These are phyloP conservation scores for Aphaenogaster ashmeadi DNA, from an alignment of 1,140 invertebrate genomes.

Conservation along the genomic window DNA sequence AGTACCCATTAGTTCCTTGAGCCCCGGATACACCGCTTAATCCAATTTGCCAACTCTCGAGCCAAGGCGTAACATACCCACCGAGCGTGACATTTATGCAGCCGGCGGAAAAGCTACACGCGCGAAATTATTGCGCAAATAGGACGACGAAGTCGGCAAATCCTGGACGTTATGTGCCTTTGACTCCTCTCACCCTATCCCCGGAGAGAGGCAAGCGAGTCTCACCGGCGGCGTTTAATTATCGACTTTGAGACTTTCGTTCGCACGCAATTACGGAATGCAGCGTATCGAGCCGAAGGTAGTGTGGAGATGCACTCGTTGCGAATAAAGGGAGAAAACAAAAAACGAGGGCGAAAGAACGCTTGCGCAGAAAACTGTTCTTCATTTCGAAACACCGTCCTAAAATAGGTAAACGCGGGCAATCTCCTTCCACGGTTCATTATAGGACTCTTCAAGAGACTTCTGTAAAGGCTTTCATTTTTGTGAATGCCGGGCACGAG, in stretches of 20 bases:
- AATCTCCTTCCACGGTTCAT: constrained; percentile 54
- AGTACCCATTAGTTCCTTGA: constrained; percentile 66
- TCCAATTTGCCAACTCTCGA: constrained; percentile 64
- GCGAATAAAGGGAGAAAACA: neutral
- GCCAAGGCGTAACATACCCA: constrained; percentile 62
- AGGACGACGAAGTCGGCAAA: constrained; percentile 61
- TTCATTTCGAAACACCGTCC: constrained; percentile 33
- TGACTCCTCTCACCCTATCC: constrained; percentile 44
- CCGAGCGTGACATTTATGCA: constrained; percentile 66
- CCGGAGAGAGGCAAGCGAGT: neutral
- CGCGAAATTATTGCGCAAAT: constrained; percentile 64
- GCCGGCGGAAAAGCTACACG: constrained; percentile 58
- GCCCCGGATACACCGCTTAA: constrained; percentile 63
- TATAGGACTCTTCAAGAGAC: constrained; percentile 51
- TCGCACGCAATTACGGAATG: constrained; percentile 55
- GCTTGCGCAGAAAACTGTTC: constrained; percentile 34
- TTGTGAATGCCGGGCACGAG: constrained; percentile 56
- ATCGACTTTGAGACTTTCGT: constrained; percentile 58
- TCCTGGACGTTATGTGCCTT: constrained; percentile 59
- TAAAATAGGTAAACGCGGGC: constrained; percentile 55
- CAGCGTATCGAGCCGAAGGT: neutral
- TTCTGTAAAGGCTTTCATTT: constrained; percentile 59
- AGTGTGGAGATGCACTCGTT: constrained; percentile 9
- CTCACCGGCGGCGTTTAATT: constrained; percentile 48
- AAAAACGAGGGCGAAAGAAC: neutral